Percentiles rank a stretch among this genome's conserved stretches.
These are phyloP conservation scores for Henricia sp. DNA, from an alignment of 53 echinoderm and acorn worm species.

Conservation along the genomic window DNA sequence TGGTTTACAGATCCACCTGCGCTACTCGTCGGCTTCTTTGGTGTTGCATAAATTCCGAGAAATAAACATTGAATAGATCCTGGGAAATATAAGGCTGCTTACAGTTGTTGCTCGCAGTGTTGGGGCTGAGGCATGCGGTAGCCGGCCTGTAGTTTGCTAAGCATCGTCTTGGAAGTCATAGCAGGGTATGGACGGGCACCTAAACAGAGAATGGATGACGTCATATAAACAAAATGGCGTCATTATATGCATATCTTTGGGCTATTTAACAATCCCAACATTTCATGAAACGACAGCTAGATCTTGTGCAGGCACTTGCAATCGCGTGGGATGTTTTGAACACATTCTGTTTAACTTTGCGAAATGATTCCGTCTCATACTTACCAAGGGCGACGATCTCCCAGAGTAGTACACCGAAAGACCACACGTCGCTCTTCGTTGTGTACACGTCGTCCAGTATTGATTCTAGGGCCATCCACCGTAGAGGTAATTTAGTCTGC, in stretches of 20 bases:
- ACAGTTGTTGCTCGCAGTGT: conserved; percentile 73
- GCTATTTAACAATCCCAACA: not conserved
- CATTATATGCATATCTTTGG: not conserved
- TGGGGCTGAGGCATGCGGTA: conserved; percentile 75
- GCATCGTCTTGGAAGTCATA: conserved; percentile 50
- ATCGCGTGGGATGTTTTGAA: not conserved
- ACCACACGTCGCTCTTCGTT: conserved; percentile 28
- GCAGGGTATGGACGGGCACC: conserved; percentile 82
- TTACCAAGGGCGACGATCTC: not conserved
- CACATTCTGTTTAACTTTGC: not conserved
- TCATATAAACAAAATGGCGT: not conserved
- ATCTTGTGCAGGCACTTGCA: not conserved
- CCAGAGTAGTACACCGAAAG: conserved; percentile 1
- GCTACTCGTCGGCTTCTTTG: no score
- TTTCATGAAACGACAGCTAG: not conserved
- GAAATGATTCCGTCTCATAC: not conserved
- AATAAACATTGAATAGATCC: not conserved
- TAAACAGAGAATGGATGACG: not conserved
- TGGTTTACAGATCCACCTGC: no score
- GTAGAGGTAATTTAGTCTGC: conserved; percentile 1
- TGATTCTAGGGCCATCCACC: conserved; percentile 33
- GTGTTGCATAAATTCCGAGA: not conserved
- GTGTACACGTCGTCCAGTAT: conserved; percentile 12
- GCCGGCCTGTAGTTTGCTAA: conserved; percentile 61
- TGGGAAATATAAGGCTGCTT: conserved; percentile 9